Conservation (phyloP, 1,140 invertebrate species). For the Drosophila nikananu region DNA sequence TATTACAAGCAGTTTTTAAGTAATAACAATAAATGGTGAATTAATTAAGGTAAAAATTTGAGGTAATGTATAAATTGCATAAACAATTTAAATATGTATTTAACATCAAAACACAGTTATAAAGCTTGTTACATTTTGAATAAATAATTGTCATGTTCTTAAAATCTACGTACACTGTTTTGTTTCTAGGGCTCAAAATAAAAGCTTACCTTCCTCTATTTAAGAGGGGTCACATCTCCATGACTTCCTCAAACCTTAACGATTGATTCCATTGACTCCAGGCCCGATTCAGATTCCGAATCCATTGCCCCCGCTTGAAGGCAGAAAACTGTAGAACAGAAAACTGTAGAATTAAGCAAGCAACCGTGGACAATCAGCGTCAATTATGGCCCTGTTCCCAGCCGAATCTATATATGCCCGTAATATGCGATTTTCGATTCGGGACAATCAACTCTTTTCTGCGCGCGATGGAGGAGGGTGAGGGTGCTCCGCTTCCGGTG, state of each 20-base stretch:
- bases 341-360: conserved; percentile 40
- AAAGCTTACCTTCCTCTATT: neutral
- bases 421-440: conserved; percentile 42
- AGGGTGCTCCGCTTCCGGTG: conserved; percentile 65
- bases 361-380: conserved; percentile 67
- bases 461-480: conserved; percentile 5
- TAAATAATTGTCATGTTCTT: no score
- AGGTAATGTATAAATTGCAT: no score
- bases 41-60: no score
- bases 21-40: no score
- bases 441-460: conserved; percentile 68
- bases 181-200: neutral
- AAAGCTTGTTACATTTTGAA: neutral
- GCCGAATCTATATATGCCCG: conserved; percentile 7
- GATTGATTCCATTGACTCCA: conserved; percentile 28
- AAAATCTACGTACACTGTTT: no score
- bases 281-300: neutral
- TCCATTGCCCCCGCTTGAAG: conserved; percentile 56
- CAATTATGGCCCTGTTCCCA: conserved; percentile 64
- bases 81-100: no score
- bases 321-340: neutral
- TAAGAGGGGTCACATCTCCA: neutral
- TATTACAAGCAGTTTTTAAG: no score
- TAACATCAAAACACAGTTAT: neutral
- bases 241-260: conserved; percentile 19